Percentiles rank a stretch among this genome's conserved stretches.
phyloP scores from a whole-genome alignment of 2,113 vertebrate species.

The Pterocles orientalis region DNA sequence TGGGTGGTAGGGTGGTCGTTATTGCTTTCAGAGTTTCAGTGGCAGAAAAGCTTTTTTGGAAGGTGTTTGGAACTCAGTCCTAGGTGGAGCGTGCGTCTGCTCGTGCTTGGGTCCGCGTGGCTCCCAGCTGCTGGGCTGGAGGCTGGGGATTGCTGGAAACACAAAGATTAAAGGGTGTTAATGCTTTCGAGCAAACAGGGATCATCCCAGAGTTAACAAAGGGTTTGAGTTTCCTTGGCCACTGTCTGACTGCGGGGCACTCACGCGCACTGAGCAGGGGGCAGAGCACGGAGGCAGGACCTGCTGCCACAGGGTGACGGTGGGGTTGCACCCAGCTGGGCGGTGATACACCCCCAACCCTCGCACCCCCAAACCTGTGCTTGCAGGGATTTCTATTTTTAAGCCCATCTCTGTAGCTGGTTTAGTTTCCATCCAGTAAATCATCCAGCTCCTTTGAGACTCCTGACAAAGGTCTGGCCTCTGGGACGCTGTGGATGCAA shows the following conservation, averaged over 20 bases:
- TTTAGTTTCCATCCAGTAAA: not conserved
- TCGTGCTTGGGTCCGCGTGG: fast-evolving
- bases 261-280: not conserved
- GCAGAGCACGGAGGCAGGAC: not conserved
- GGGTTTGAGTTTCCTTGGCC: not conserved
- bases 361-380: not conserved
- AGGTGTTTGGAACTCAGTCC: not conserved
- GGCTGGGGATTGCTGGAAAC: not conserved
- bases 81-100: not conserved
- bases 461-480: not conserved
- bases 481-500: not conserved
- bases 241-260: not conserved
- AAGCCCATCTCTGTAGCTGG: not conserved
- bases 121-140: not conserved
- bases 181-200: not conserved
- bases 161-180: not conserved
- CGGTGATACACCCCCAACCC: not conserved
- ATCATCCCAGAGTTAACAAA: not conserved
- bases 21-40: not conserved
- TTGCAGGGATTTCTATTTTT: not conserved
- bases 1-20: not conserved
- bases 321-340: not conserved
- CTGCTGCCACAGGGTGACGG: not conserved
- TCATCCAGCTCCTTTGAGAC: not conserved
- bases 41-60: not conserved